Conservation (phyloP, 2,113 vertebrate species). For the Ceyx cyanopectus region DNA sequence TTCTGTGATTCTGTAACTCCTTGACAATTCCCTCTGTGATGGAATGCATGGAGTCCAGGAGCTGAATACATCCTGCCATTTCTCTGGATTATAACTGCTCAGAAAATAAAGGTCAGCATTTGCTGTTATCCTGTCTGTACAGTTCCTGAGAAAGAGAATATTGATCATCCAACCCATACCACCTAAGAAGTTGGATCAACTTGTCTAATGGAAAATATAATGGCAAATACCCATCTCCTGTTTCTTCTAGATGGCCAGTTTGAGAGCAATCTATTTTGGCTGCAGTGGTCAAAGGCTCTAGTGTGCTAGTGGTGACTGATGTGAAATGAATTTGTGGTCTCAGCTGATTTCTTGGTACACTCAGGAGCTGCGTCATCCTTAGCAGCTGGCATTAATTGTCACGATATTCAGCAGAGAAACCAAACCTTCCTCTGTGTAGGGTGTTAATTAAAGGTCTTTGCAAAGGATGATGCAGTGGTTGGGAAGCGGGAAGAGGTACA, state of each 20-base stretch:
- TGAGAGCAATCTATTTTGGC: neutral
- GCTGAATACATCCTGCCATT: neutral
- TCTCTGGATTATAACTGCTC: neutral
- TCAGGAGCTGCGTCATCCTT: conserved; percentile 45
- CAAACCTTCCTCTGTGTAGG: neutral
- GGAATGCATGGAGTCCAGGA: neutral
- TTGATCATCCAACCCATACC: neutral
- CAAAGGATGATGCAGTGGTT: neutral
- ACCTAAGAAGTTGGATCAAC: neutral
- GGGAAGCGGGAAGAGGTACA: conserved; percentile 1
- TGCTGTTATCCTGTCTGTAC: neutral
- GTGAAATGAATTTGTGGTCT: neutral
- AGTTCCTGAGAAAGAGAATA: neutral
- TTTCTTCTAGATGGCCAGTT: neutral
- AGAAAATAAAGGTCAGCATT: neutral
- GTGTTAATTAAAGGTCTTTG: neutral
- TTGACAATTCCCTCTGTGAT: neutral
- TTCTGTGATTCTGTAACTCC: neutral
- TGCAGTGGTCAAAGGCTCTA: neutral
- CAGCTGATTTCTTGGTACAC: neutral
- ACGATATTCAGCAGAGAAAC: neutral
- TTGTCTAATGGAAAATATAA: neutral
- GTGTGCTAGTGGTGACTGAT: neutral
- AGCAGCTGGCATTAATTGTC: neutral
- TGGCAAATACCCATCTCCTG: neutral